Conservation (phyloP, 2,797 vertebrate genomes). For the Carcharodon carcharias region DNA sequence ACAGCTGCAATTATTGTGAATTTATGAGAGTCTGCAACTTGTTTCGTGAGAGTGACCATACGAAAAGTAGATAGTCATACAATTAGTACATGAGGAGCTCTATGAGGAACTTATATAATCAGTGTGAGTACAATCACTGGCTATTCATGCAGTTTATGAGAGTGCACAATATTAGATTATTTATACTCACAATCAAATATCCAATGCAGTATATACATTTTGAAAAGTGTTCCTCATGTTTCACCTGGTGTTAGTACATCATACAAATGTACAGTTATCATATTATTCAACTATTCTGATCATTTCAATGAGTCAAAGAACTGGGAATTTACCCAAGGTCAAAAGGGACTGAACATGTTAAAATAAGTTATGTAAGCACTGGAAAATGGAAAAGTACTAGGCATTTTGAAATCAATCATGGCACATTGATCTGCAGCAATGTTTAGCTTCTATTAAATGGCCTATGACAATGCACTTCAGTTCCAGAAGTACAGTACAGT, state of each 20-base stretch:
- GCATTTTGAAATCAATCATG: slow-evolving; percentile 8
- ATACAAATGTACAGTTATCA: not conserved
- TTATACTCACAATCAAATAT: not conserved
- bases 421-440: not conserved
- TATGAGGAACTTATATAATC: not conserved
- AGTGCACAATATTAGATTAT: not conserved
- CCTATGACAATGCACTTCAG: not conserved
- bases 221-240: not conserved
- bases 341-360: not conserved
- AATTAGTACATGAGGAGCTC: not conserved
- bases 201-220: not conserved
- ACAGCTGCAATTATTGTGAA: not conserved
- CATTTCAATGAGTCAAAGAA: not conserved
- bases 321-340: not conserved
- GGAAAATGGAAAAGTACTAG: not conserved
- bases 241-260: not conserved
- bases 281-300: not conserved
- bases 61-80: no score
- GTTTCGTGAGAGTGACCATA: not conserved
- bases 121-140: not conserved
- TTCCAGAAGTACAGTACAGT: slow-evolving; percentile 1
- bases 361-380: not conserved
- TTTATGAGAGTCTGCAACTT: not conserved
- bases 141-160: not conserved
- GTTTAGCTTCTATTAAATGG: slow-evolving; percentile 10